Percentiles rank a stretch among this genome's conserved stretches.
Conservation (phyloP, 2,888 invertebrate genomes). For the Mythimna ferrago region DNA sequence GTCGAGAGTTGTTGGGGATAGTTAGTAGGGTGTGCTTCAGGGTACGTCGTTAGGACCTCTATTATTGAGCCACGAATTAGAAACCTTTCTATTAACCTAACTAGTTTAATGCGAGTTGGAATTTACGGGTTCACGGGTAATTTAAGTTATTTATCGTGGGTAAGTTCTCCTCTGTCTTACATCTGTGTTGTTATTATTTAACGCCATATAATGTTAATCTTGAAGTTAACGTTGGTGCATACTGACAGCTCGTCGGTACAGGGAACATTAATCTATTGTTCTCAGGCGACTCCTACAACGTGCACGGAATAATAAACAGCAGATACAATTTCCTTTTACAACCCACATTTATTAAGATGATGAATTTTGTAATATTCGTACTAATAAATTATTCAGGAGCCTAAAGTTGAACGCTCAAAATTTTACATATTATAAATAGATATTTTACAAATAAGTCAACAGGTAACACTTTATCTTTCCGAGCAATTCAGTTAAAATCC, state of each 20-base stretch:
- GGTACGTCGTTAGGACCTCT: constrained; percentile 62
- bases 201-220: constrained; percentile 17
- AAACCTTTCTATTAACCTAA: constrained; percentile 64
- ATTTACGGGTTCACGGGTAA: constrained; percentile 61
- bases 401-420: constrained; percentile 26
- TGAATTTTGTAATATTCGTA: constrained; percentile 36
- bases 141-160: constrained; percentile 59
- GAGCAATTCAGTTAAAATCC: constrained; percentile 45
- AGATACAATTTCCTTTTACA: constrained; percentile 44
- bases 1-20: constrained; percentile 59
- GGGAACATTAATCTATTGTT: constrained; percentile 46
- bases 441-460: constrained; percentile 58
- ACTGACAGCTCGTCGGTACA: constrained; percentile 40
- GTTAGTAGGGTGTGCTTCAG: constrained; percentile 61
- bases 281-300: constrained; percentile 31
- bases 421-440: constrained; percentile 32
- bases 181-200: constrained; percentile 25
- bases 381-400: constrained; percentile 43
- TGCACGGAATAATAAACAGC: constrained; percentile 46
- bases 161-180: constrained; percentile 41
- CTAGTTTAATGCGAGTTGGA: constrained; percentile 61
- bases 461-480: constrained; percentile 57
- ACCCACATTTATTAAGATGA: constrained; percentile 45
- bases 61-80: constrained; percentile 64
- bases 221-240: constrained; percentile 37